These are phyloP conservation scores for Heliothis subflexa DNA, from an alignment of 1,140 invertebrate species.

Conservation along the genomic window DNA sequence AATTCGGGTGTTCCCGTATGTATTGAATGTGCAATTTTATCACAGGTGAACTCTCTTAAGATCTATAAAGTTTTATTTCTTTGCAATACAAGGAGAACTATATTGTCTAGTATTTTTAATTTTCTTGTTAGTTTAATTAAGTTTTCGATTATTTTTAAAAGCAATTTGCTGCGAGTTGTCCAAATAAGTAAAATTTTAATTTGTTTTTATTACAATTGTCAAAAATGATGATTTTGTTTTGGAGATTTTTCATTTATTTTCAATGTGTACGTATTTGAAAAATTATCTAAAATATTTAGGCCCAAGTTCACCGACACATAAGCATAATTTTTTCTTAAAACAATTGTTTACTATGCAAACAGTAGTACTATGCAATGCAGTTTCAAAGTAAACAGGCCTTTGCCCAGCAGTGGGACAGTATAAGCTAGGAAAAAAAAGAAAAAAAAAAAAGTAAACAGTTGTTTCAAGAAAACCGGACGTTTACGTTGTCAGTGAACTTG, in stretches of 20 bases:
- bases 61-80: constrained; percentile 16
- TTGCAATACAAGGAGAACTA: background rate
- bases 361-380: no score
- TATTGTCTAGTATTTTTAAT: background rate
- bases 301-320: no score
- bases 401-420: no score
- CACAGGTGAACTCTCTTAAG: constrained; percentile 20
- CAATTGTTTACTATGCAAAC: no score
- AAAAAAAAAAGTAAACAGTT: no score
- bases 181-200: constrained; percentile 7
- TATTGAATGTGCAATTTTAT: constrained; percentile 25
- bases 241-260: background rate
- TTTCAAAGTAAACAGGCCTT: no score
- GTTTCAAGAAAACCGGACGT: no score
- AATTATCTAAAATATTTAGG: no score
- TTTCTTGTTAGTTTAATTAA: constrained; percentile 30
- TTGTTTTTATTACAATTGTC: background rate
- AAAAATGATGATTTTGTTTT: background rate
- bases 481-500: no score
- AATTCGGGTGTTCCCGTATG: constrained; percentile 29
- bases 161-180: background rate
- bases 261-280: no score
- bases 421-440: no score
- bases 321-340: no score
- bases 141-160: background rate